These are phyloP conservation scores for Eremobia ochroleuca DNA, from an alignment of 2,888 invertebrate genomes.

Conservation along the genomic window DNA sequence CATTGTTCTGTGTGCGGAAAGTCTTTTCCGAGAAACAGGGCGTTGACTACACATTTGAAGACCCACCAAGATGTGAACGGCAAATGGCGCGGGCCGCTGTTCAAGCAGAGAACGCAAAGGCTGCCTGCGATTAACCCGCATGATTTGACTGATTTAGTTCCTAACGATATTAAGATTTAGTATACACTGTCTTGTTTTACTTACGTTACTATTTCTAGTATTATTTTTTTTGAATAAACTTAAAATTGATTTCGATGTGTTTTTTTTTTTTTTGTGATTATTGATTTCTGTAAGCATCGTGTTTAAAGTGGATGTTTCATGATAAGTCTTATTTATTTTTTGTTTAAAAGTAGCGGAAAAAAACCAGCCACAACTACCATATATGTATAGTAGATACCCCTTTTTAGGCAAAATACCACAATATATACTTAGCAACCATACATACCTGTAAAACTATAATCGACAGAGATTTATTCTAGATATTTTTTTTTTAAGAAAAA, in stretches of 20 bases:
- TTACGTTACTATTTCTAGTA: conserved; percentile 46
- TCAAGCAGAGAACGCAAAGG: conserved; percentile 75
- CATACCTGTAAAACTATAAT: no score
- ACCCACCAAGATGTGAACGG: conserved; percentile 81
- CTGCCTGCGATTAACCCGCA: conserved; percentile 77
- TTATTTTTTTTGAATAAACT: conserved; percentile 66
- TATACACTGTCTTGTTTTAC: conserved; percentile 8
- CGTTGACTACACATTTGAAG: conserved; percentile 81
- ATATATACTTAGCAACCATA: not conserved
- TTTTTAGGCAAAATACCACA: not conserved
- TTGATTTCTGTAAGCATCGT: not conserved
- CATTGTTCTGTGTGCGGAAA: conserved; percentile 83
- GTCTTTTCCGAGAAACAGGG: conserved; percentile 80
- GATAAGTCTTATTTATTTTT: not conserved
- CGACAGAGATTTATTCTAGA: not conserved
- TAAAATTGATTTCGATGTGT: not conserved
- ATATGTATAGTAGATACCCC: not conserved
- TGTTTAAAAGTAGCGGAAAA: not conserved
- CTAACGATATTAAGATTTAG: conserved; percentile 60
- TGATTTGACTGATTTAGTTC: conserved; percentile 72
- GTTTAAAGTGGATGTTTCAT: no score
- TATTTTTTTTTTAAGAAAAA: not conserved
- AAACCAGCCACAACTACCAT: not conserved
- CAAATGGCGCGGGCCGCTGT: conserved; percentile 78
- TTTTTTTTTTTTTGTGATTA: not conserved